Base-by-base conservation (phyloP, 1,140 invertebrate species). In the Orius insidiosus region DNA sequence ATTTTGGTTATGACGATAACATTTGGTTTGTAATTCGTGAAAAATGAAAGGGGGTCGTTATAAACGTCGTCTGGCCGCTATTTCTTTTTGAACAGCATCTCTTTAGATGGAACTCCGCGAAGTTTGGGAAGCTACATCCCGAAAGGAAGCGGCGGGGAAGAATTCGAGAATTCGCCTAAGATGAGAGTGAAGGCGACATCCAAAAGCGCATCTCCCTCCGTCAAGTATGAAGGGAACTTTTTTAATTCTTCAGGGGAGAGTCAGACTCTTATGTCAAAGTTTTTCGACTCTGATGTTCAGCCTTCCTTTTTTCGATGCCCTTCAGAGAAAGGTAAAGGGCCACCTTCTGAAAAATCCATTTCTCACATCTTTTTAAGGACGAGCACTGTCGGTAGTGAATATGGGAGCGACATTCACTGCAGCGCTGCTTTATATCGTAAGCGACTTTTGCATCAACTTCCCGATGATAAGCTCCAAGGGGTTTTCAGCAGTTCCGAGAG, bases 401-500 rank as follows among this genome's bases (percentile, higher is more conserved):
- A 48, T 48, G 43, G 46, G 5, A 37, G 31, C 38, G 50, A 52
- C 15, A 45, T 30, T 35, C 50, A 43, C 34, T 8, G n/a, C 16
- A 13, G 10, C 10, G 43, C n/a, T 16, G 14, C 32, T 8, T 14
- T 16, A 6, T 33, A 48, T 13, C 19, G 45, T 15, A 51, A 51
- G 30, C 3, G 39, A 19, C 14, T 51, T n/a, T 31, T 51, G 10
- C 32, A 30, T 15, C 16, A 11, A 8, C 30, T 52, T 5, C 11
- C 33, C 24, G 50, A 48, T 19, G 46, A 52, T n/a, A 48, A 48
- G 35, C 16, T 18, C 30, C 46, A 45, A 14, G 39, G 16, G 1
- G 34, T 47, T 19, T 52, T 48, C 31, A 52, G 50, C 24, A 52
- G 50, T 19, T 44, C 39, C 8, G 50, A 52, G 19, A 48, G 45